phyloP scores from a whole-genome alignment of 1,140 invertebrate species.

The Choristoneura fumiferana region DNA sequence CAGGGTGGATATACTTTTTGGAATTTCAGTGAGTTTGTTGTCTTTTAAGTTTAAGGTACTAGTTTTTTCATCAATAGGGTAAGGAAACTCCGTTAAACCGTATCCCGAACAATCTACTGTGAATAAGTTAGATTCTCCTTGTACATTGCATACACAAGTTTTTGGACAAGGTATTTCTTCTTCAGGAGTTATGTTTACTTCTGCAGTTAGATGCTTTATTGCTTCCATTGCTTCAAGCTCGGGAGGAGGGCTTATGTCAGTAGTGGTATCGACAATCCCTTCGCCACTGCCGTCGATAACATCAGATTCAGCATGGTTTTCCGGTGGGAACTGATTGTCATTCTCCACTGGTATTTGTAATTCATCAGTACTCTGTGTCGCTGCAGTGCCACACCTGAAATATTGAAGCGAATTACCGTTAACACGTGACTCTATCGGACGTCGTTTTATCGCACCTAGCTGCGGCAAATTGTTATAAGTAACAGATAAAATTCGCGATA shows the following conservation, averaged over 20 bases:
- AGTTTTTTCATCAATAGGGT: slow-evolving; percentile 49
- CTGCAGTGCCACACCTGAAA: slow-evolving; percentile 47
- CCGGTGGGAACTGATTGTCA: slow-evolving; percentile 60
- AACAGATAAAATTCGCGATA: slow-evolving; percentile 67
- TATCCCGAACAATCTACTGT: slow-evolving; percentile 62
- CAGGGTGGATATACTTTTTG: slow-evolving; percentile 71
- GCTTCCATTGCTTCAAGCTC: slow-evolving; percentile 46
- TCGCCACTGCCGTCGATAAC: slow-evolving; percentile 54
- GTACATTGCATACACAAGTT: slow-evolving; percentile 55
- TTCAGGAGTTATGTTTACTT: slow-evolving; percentile 25
- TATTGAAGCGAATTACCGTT: slow-evolving; percentile 34
- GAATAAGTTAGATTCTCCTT: slow-evolving; percentile 48
- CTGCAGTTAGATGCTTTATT: slow-evolving; percentile 23
- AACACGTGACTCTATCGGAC: slow-evolving; percentile 54
- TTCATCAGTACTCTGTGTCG: slow-evolving; percentile 54
- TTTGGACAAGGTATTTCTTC: slow-evolving; percentile 44
- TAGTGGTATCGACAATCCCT: slow-evolving; percentile 37
- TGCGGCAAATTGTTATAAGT: slow-evolving; percentile 67
- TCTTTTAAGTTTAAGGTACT: slow-evolving; percentile 72
- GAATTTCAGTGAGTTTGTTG: slow-evolving; percentile 76
- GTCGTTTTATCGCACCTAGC: slow-evolving; percentile 60
- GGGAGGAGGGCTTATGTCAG: slow-evolving; percentile 30
- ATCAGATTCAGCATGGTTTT: slow-evolving; percentile 43
- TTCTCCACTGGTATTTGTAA: slow-evolving; percentile 54
- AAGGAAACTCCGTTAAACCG: slow-evolving; percentile 56